Evolutionary conservation across 2,113 vertebrate genomes (phyloP).

Genomic region (Heterochromis multidens): DNA sequence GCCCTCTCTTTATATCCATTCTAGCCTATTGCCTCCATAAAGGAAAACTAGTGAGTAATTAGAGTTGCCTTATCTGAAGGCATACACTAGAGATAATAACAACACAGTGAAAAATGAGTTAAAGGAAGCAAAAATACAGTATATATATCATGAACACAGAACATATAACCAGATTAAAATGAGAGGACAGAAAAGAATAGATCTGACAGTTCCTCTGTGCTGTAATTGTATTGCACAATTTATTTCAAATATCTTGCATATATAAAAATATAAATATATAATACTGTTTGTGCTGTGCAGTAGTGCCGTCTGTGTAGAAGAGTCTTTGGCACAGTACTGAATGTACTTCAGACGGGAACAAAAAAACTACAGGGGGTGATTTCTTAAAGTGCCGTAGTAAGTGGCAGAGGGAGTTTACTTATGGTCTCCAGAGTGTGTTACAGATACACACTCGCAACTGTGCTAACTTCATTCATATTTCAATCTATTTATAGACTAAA

Average conservation of each 20-base stretch:
- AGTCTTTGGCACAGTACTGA: not conserved
- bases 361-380: not conserved
- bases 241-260: not conserved
- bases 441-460: not conserved
- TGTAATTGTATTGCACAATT: not conserved
- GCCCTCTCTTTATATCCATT: not conserved
- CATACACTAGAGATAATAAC: not conserved
- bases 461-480: not conserved
- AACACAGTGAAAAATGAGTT: not conserved
- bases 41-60: not conserved
- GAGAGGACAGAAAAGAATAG: not conserved
- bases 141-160: too few species aligned
- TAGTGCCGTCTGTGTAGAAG: not conserved
- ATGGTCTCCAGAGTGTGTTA: not conserved
- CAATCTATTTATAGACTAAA: not conserved
- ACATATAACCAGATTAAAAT: not conserved
- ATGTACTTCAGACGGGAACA: slow-evolving; percentile 2
- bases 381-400: not conserved
- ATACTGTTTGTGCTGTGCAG: not conserved
- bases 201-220: not conserved
- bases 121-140: too few species aligned
- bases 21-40: not conserved
- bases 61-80: not conserved
- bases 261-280: not conserved
- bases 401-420: not conserved